A percentile compares a stretch with the other conserved stretches of the same genome.
These are phyloP conservation scores for Polyodon spathula DNA, from an alignment of 2,113 vertebrate species.

Conservation along the genomic window DNA sequence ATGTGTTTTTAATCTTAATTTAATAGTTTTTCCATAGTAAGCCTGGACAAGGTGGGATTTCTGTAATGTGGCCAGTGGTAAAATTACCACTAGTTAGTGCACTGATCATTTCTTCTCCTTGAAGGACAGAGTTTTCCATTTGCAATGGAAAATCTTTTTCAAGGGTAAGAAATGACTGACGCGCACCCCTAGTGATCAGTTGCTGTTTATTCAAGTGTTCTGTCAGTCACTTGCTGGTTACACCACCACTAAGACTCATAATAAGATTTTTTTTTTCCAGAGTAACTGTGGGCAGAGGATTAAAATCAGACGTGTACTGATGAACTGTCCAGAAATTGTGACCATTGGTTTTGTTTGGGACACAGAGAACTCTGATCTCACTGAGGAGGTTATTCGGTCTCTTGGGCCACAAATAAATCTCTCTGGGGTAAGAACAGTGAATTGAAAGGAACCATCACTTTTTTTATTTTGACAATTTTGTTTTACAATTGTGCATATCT, in stretches of 20 bases:
- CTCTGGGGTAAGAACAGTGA: conserved; percentile 60
- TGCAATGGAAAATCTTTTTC: no score
- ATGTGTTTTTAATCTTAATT: conserved; percentile 24
- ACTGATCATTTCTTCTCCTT: no score
- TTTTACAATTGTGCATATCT: no score
- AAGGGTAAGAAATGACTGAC: no score
- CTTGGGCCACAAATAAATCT: conserved; percentile 77
- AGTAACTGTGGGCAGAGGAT: conserved; percentile 92
- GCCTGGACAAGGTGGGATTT: conserved; percentile 37
- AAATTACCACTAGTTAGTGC: no score
- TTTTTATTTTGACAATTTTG: no score
- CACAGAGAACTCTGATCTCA: conserved; percentile 86
- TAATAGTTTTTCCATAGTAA: conserved; percentile 29
- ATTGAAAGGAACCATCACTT: background rate
- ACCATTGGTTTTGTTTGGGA: conserved; percentile 94
- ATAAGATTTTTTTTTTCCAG: conserved; percentile 37
- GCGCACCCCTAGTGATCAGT: no score
- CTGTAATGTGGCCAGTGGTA: no score
- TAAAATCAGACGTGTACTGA: conserved; percentile 86
- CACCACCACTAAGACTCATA: no score
- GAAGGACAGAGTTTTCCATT: no score
- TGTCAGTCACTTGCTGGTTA: no score
- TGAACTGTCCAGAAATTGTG: conserved; percentile 94
- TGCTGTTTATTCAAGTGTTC: no score
- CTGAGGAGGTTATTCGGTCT: conserved; percentile 78